phyloP scores from a whole-genome alignment of 2,113 vertebrate genomes.

The Calypte anna region DNA sequence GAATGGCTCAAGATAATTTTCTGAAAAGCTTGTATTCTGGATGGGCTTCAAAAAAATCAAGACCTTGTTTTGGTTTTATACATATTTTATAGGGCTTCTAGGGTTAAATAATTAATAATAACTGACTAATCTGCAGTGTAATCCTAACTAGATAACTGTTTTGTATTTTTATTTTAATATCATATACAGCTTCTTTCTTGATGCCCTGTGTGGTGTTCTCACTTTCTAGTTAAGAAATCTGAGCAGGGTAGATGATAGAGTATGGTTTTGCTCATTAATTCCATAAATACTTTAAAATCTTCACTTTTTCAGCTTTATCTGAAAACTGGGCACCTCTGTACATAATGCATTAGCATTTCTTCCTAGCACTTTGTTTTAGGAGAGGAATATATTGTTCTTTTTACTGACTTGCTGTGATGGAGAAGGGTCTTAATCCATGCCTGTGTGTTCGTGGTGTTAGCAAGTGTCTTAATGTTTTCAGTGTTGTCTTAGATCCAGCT shows the following conservation, averaged over 20 bases:
- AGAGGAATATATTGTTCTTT: not conserved
- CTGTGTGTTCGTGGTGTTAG: not conserved
- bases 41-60: not conserved
- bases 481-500: not conserved
- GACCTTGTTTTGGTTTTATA: not conserved
- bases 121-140: not conserved
- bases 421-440: not conserved
- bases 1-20: not conserved
- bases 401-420: not conserved
- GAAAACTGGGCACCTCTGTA: not conserved
- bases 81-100: not conserved
- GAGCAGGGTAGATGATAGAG: not conserved
- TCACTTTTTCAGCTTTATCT: not conserved
- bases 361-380: not conserved
- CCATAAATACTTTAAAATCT: not conserved
- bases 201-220: not conserved
- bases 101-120: not conserved
- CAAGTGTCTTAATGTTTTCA: not conserved
- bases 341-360: not conserved
- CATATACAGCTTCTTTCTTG: not conserved
- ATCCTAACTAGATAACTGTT: not conserved
- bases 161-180: conserved; percentile 25
- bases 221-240: not conserved
- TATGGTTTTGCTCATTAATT: not conserved
- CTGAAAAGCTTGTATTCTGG: not conserved